Base-by-base conservation (phyloP, 2,888 invertebrate species). In the Sussaba pulchella region DNA sequence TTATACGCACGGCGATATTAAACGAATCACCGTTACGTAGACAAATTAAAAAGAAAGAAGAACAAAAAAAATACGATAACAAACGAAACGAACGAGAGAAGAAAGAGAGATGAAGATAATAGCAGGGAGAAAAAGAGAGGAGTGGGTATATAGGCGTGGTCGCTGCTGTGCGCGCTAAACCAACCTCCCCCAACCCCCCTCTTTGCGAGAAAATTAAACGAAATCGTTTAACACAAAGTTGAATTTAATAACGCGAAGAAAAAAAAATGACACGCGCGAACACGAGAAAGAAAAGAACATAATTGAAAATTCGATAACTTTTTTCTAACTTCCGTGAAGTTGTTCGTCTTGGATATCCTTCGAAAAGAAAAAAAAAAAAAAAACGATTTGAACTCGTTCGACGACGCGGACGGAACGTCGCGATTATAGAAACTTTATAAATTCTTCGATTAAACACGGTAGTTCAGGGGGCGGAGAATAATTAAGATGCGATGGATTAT, bases 261-360 rank as follows among this genome's bases (percentile, higher is more conserved):
- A 67, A 66, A 63, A 69, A 78, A 70, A 31, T 6, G 31, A 31
- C 31, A 31, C 31, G 6, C 31, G 6, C 31, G n/a, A n/a, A n/a
- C n/a, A n/a, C n/a, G n/a, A n/a, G 83, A 57, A 45, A 64, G 21
- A 70, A 9, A 54, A 50, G 64, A 41, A 69, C 45, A 31, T 39
- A 69, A 75, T 82, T 66, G 78, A 70, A 71, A 63, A 85, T 85
- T 86, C 85, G 81, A 83, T 85, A 74, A 80, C 74, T 82, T 79
- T 50, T 83, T 82, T 87, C 81, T 85, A 84, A 89, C 88, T 89
- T 89, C 88, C 88, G 85, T 89, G 87, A 88, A 89, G 88, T 89
- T 89, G 84, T 85, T 77, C 64, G 45, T 72, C 78, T 57, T 69
- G 69, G 36, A 71, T 86, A 84, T 86, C 82, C 82, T 87, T 87